Evolutionary conservation across 1,140 invertebrate species (phyloP), one percentile per base, ranked within the genome.

Genomic region (Cardiocondyla obscurior): DNA sequence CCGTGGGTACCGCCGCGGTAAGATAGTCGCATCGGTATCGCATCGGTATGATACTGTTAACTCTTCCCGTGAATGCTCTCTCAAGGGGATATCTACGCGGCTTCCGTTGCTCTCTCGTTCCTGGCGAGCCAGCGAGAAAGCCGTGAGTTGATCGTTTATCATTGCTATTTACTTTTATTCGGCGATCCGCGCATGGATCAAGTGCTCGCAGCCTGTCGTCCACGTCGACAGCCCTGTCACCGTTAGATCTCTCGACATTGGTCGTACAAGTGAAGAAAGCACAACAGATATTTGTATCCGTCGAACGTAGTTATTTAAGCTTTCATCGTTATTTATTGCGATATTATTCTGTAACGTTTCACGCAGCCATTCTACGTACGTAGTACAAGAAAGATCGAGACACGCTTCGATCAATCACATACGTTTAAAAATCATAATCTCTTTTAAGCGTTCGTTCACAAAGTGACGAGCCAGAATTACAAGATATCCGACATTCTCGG

Each of bases 1-100:
- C 72, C 85, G 85, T 87, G 85, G 84, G 85, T 87, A 87, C 70
- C 58, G 46, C 12, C 30, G 10, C 16, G 25, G 55, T 25, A 55
- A 83, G 85, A 46, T 67, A 83, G 85, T 86, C 85, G 81, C 85
- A 87, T 87, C 72, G 53, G 46, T 36, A 67, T 42, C 58, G 51
- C 33, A 67, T 67, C 60, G 64, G 25, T 33, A 42, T 33, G 85
- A 87, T 87, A 86, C 85, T 83, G 85, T 86, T 87, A 83, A 57
- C 72, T 86, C 58, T 62, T 73, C 44, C 64, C 30, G 57, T 67
- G 53, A 86, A 86, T n/a, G 58, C 65, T 42, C 72, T 67, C 46
- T 62, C 33, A 36, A 30, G 58, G 70, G 30, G 53, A 77, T 88
- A 87, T 76, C 83, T 83, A 82, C 81, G 86, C 69, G 46, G 67